These are phyloP conservation scores for Lamprotornis superbus DNA, from an alignment of 2,113 vertebrate genomes.

Conservation along the genomic window DNA sequence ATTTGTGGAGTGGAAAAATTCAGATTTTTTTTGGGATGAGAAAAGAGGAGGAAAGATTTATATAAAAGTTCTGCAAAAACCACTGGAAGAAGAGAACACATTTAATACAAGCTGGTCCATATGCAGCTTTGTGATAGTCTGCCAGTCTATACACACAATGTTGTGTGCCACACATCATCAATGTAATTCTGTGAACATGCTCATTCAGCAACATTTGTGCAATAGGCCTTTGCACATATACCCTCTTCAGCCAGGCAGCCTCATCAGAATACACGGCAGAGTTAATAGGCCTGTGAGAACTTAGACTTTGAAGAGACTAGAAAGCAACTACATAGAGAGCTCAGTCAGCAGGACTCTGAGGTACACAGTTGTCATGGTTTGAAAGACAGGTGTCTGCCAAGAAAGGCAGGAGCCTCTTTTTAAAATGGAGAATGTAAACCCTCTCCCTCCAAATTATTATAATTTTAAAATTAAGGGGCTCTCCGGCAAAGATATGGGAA, in stretches of 20 bases:
- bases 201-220: neutral
- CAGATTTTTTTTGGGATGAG: neutral
- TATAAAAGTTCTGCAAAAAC: neutral
- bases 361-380: too few relatives aligned
- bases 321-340: neutral
- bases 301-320: neutral
- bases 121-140: neutral
- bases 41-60: neutral
- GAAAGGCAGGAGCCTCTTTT: too few relatives aligned
- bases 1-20: constrained; percentile 16
- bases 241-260: neutral
- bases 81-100: neutral
- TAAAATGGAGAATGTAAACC: too few relatives aligned
- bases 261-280: rapidly evolving
- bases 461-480: too few relatives aligned
- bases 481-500: too few relatives aligned
- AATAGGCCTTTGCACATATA: neutral
- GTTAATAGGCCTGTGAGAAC: neutral
- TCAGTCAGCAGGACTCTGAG: neutral
- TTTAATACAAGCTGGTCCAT: neutral
- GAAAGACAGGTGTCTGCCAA: too few relatives aligned
- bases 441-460: too few relatives aligned
- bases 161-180: neutral
- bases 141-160: neutral
- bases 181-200: neutral